Conservation (phyloP, 1,140 invertebrate genomes). For the Pachyrhynchus sulphureomaculatus region DNA sequence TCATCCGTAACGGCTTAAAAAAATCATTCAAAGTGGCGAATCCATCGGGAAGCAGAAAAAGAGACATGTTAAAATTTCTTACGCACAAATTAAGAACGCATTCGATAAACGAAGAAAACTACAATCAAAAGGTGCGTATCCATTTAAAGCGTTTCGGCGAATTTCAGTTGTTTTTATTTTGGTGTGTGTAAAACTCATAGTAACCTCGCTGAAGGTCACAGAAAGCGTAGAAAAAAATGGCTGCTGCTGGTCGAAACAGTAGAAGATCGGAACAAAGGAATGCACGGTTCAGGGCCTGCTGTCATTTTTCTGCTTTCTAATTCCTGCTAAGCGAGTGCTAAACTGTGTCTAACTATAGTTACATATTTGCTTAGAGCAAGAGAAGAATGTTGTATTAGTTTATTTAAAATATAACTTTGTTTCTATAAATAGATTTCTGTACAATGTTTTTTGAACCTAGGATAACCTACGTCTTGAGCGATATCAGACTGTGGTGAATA, state of each 20-base stretch:
- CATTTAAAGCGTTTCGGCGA: conserved; percentile 7
- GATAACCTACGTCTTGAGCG: too few relatives aligned
- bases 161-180: conserved; percentile 32
- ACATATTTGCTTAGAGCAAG: background rate
- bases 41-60: conserved; percentile 39
- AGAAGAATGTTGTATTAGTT: background rate
- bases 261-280: conserved; percentile 49
- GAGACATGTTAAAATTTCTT: conserved; percentile 76
- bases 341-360: conserved; percentile 8
- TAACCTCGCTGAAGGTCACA: conserved; percentile 52
- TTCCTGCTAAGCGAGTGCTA: conserved; percentile 5
- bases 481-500: too few relatives aligned
- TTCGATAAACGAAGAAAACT: conserved; percentile 73
- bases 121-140: conserved; percentile 50
- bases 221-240: conserved; percentile 48
- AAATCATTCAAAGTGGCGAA: conserved; percentile 44
- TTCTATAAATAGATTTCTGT: background rate
- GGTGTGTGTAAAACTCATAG: conserved; percentile 31
- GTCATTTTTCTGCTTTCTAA: conserved; percentile 30
- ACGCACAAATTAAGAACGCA: conserved; percentile 77
- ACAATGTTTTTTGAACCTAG: too few relatives aligned
- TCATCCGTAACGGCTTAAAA: conserved; percentile 18
- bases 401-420: background rate
- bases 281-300: conserved; percentile 35
- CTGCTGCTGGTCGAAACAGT: conserved; percentile 39